These are phyloP conservation scores for Drosophila micromelanica DNA, from an alignment of 1,140 invertebrate genomes.

Conservation along the genomic window DNA sequence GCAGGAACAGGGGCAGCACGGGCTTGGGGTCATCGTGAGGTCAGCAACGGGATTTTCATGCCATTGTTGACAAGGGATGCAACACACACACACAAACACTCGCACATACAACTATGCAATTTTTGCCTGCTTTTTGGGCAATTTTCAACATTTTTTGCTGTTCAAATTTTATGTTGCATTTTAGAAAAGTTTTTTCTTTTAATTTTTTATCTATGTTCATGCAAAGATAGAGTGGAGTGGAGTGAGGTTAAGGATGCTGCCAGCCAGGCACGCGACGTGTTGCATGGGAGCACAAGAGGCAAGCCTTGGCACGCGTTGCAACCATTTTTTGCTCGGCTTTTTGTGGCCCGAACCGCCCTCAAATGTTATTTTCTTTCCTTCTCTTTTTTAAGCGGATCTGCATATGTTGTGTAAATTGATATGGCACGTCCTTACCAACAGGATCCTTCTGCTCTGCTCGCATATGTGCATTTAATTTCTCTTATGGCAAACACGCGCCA, in stretches of 20 bases:
- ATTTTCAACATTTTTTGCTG: slow-evolving; percentile 52
- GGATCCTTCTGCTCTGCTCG: slow-evolving; percentile 12
- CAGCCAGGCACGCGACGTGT: slow-evolving; percentile 66
- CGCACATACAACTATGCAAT: slow-evolving; percentile 2
- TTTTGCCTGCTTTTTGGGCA: slow-evolving; percentile 68
- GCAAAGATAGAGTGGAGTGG: slow-evolving; percentile 29
- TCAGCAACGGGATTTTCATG: slow-evolving; percentile 82
- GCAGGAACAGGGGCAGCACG: slow-evolving; percentile 57
- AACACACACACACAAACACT: slow-evolving; percentile 38
- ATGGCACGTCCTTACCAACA: slow-evolving; percentile 44
- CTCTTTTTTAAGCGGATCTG: slow-evolving; percentile 67
- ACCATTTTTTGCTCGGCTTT: slow-evolving; percentile 27
- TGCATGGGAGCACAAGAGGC: slow-evolving; percentile 34
- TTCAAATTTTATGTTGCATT: slow-evolving; percentile 48
- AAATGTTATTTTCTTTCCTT: slow-evolving; percentile 21
- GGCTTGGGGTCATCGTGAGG: slow-evolving; percentile 79
- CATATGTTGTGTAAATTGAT: slow-evolving; percentile 79
- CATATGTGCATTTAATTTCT: slow-evolving; percentile 43
- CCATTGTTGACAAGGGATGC: slow-evolving; percentile 82
- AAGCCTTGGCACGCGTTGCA: slow-evolving; percentile 52
- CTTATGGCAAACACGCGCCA: slow-evolving; percentile 60
- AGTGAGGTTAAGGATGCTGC: slow-evolving; percentile 59
- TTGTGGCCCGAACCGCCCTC: slow-evolving; percentile 33
- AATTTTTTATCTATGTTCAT: slow-evolving; percentile 60
- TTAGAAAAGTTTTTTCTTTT: slow-evolving; percentile 27